Base-by-base conservation (phyloP, 64 coral and sea anemone genomes). In the Astreopora myriophthalma region DNA sequence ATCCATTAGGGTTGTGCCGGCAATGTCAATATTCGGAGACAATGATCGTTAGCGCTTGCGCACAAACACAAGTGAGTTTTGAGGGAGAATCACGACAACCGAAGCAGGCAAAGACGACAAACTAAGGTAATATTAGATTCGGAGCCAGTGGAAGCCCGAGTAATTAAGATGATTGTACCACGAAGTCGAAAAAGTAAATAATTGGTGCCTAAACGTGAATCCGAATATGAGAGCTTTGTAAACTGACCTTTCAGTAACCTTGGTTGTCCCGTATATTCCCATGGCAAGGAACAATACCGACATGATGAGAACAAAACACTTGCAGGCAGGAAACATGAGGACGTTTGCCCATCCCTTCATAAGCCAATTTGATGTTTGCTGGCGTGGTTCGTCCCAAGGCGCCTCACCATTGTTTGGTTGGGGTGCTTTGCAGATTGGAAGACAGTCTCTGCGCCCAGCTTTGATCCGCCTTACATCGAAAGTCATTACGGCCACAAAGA, bases 391-490 rank as follows among this genome's bases (percentile, higher is more conserved):
- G 31, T 85, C 80, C 64, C 29, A 74, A 29, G 71, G 34, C 8
- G 23, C 22, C 65, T 36, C 90, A 14, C 34, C 66, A 5, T 74
- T 33, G 34, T 20, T 26, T 11, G 68, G 23, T 57, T 16, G 65
- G 5, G 90, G 68, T 20, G 16, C 90, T 4, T 5, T 3, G 28
- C 80, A 92, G 48, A 72, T 19, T 30, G 90, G 90, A 19, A 85
- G 20, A 1, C 29, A 63, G 31, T 92, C 90, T 19, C 90, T 42
- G 80, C 34, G 80, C 9, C 61, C 6, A 28, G 63, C 40, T 17
- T 86, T 92, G 8, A 92, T 92, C 19, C 90, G 69, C 14, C 33
- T 71, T 14, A 92, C 48, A 44, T 92, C 90, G 61, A 73, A 83
- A 12, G 80, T 36, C 90, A 85, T 85, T 12, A 67, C 26, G 6